Percentiles rank a stretch among this genome's conserved stretches.
Conservation (phyloP, 1,140 invertebrate species). For the Harlomillsia oculata region DNA sequence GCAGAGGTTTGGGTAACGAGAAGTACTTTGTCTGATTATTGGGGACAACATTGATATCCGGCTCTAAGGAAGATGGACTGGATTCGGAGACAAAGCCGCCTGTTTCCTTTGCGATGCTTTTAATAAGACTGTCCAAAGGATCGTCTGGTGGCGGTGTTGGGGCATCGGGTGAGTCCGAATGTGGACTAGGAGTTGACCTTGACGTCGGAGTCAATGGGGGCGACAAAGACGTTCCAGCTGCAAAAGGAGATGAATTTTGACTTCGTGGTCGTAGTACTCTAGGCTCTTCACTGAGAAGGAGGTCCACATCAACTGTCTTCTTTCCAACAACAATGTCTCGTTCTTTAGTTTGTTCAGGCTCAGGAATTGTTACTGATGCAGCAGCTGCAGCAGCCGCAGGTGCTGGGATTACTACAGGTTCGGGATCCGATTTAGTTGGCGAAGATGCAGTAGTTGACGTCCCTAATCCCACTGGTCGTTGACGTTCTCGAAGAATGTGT, state of each 20-base stretch:
- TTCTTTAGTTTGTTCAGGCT: background rate
- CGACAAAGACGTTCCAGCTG: constrained; percentile 28
- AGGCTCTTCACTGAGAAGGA: constrained; percentile 25
- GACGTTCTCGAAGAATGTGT: constrained; percentile 62
- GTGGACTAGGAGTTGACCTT: constrained; percentile 34
- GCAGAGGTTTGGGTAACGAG: constrained; percentile 52
- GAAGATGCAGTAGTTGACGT: constrained; percentile 7
- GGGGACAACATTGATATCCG: constrained; percentile 38
- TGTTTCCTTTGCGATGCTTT: constrained; percentile 51
- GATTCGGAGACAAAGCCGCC: constrained; percentile 7
- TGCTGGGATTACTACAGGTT: background rate
- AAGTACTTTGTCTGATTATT: constrained; percentile 47
- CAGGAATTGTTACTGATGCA: background rate
- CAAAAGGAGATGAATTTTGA: constrained; percentile 27
- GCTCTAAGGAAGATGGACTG: constrained; percentile 11
- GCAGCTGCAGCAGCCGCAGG: background rate
- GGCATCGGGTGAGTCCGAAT: constrained; percentile 18
- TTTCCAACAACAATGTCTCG: background rate
- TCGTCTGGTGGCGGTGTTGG: constrained; percentile 41
- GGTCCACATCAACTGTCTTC: constrained; percentile 20
- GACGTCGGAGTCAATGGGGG: constrained; percentile 30
- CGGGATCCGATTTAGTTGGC: constrained; percentile 9
- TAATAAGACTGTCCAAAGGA: constrained; percentile 52
- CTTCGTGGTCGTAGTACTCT: constrained; percentile 19
- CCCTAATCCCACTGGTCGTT: constrained; percentile 46